Evolutionary conservation across 30 jellyfish, hydroid and myxozoan species (phyloP).

Genomic region (Aurelia coerulea): DNA sequence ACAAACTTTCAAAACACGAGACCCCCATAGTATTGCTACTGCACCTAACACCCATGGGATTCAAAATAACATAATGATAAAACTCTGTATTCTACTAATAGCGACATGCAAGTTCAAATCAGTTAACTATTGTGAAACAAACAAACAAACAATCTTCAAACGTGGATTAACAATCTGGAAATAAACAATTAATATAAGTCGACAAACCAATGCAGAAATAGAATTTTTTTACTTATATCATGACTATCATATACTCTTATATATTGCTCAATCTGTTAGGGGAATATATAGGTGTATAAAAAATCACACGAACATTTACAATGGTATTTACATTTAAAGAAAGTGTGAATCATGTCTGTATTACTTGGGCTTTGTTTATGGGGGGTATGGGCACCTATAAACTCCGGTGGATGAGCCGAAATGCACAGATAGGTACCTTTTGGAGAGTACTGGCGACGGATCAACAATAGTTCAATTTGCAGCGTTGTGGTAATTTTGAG

Average conservation of each 20-base stretch:
- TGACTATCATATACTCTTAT: slow-evolving; percentile 7
- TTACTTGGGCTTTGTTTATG: too few relatives aligned
- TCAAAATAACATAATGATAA: too few relatives aligned
- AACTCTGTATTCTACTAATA: background rate
- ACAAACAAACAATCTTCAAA: slow-evolving; percentile 5
- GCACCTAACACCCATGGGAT: too few relatives aligned
- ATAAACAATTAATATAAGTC: background rate
- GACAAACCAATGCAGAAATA: slow-evolving; percentile 7
- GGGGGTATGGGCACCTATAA: too few relatives aligned
- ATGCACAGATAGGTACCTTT: too few relatives aligned
- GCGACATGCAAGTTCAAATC: background rate
- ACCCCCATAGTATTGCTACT: too few relatives aligned
- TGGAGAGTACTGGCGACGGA: too few relatives aligned
- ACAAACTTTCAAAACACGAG: too few relatives aligned
- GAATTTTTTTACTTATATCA: background rate
- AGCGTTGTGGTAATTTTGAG: too few relatives aligned
- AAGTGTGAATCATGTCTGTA: too few relatives aligned
- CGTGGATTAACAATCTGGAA: slow-evolving; percentile 8
- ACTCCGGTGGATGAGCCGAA: too few relatives aligned
- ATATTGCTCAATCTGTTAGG: background rate
- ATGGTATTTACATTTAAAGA: background rate
- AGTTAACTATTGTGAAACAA: background rate
- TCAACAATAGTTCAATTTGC: too few relatives aligned
- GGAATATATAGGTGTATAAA: slow-evolving; percentile 10
- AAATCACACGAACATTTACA: slow-evolving; percentile 6